Evolutionary conservation across 2,888 invertebrate species (phyloP), one percentile per base, ranked within the genome.

Genomic region (Zonitis immaculata): DNA sequence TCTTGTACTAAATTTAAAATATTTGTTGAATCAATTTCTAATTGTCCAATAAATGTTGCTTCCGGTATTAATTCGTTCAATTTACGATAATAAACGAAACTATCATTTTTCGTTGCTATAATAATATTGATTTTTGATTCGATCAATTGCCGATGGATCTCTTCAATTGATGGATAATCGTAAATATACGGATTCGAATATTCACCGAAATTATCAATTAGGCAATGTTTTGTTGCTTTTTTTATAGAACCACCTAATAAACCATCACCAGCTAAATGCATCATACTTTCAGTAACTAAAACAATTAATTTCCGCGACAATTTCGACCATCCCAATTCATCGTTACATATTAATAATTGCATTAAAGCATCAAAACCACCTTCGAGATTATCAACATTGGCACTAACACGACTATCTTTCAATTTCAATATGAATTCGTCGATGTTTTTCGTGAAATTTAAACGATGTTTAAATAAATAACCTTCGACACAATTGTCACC

Each of bases 351-450:
- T 51, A 91, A 82, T 0, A 83, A 85, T 75, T 92, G 93, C 76
- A 91, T 86, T 18, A 93, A 79, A 1, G 89, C 93, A 70, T 93
- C 92, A 42, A 93, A 80, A 0, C 90, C 89, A 7, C 91, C 90
- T 73, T 92, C 91, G 44, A 65, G 8, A 52, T 69, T 61, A 43
- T 69, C 69, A 0, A 63, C 46, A 30, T 68, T 69, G 1, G 66
- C 68, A 1, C 64, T 66, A n/a, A 64, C 58, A 7, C 57, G 56
- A 32, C 64, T 65, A 0, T 52, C 49, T 49, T 51, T 69, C 70
- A 55, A 76, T 75, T 53, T 77, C 68, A 58, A 1, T 11, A 80
- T 79, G 66, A 83, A 83, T 22, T 77, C 74, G 0, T 62, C 51
- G 4, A 69, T 64, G 42, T 73, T 53, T 5, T 56, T 73, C 1